Evolutionary conservation across 2,797 vertebrate species (phyloP).

Genomic region (Amniataba percoides): DNA sequence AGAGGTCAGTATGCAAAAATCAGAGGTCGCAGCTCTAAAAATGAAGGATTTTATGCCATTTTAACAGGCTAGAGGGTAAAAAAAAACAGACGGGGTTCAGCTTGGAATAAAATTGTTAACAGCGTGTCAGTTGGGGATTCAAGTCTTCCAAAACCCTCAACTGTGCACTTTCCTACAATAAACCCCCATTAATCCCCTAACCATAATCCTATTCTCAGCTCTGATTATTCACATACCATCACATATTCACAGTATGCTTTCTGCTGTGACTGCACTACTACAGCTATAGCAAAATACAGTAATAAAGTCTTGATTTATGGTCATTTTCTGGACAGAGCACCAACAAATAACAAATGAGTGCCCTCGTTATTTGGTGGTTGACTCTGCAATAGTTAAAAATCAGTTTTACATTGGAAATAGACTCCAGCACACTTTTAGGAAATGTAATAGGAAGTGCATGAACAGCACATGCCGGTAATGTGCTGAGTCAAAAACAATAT

Average conservation of each 20-base stretch:
- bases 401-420: neutral
- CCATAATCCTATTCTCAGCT: constrained; percentile 54
- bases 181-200: constrained; percentile 49
- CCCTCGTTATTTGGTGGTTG: neutral
- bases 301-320: constrained; percentile 20
- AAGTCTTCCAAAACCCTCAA: constrained; percentile 32
- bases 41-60: neutral
- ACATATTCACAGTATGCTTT: constrained; percentile 28
- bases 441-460: constrained; percentile 15
- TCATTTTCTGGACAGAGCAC: neutral
- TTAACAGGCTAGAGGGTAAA: neutral
- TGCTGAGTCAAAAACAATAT: constrained; percentile 13
- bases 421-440: neutral
- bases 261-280: constrained; percentile 8
- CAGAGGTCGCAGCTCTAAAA: neutral
- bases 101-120: constrained; percentile 15
- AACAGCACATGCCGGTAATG: constrained; percentile 4
- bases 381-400: constrained; percentile 12
- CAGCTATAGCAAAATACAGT: constrained; percentile 22
- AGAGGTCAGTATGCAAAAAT: constrained; percentile 79
- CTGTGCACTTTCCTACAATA: constrained; percentile 52
- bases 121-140: constrained; percentile 15
- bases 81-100: neutral
- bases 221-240: constrained; percentile 34
- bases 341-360: constrained; percentile 5